Conservation (phyloP, 2,113 vertebrate species). For the Polyodon spathula region DNA sequence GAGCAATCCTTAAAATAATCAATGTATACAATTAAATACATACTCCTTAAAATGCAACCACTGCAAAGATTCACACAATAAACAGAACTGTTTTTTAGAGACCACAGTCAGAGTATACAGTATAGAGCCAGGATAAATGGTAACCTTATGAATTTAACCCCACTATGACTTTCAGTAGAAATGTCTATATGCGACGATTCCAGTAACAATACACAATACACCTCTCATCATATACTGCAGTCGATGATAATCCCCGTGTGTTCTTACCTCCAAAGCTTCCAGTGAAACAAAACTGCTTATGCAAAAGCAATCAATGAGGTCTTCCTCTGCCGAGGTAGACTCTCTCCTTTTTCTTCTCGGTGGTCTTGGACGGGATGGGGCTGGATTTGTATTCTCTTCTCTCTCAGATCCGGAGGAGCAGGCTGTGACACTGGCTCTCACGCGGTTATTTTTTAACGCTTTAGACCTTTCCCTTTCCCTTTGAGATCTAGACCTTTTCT, state of each 20-base stretch:
- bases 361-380: constrained; percentile 74
- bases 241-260: background rate
- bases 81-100: no score
- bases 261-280: constrained; percentile 83
- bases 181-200: no score
- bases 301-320: constrained; percentile 91
- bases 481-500: constrained; percentile 79
- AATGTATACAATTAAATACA: no score
- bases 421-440: constrained; percentile 48
- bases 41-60: no score
- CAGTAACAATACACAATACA: no score
- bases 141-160: no score
- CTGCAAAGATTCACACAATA: no score
- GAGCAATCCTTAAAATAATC: no score
- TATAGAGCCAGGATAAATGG: no score
- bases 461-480: constrained; percentile 69
- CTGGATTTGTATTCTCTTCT: constrained; percentile 66
- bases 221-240: no score
- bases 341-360: constrained; percentile 81
- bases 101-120: no score
- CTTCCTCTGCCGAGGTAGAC: constrained; percentile 83
- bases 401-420: constrained; percentile 84
- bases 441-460: constrained; percentile 50
- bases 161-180: no score
- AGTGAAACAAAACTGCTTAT: constrained; percentile 82